Evolutionary conservation across 2,888 invertebrate species (phyloP).

Genomic region (Meteorus colon): DNA sequence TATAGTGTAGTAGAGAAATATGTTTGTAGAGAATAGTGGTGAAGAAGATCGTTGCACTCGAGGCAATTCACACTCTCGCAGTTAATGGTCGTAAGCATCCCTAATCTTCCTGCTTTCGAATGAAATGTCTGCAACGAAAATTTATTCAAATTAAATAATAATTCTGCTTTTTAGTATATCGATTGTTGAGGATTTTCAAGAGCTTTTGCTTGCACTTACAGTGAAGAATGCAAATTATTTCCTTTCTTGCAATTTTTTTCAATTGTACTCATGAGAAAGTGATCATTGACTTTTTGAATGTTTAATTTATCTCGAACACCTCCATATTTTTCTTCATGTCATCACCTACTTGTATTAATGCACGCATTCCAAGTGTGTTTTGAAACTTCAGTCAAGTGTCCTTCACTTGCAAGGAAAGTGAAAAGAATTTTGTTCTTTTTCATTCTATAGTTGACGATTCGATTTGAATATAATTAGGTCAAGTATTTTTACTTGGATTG

Average conservation of each 20-base stretch:
- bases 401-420: not conserved
- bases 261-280: conserved; percentile 24
- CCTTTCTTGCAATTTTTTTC: not conserved
- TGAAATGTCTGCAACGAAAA: not conserved
- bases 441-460: not conserved
- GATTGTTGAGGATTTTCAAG: not conserved
- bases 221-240: not conserved
- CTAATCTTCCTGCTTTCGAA: not conserved
- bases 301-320: not conserved
- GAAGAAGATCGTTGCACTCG: conserved; percentile 26
- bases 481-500: conserved; percentile 7
- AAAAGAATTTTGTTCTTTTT: conserved; percentile 10
- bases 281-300: conserved; percentile 20
- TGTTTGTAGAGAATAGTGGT: conserved; percentile 3
- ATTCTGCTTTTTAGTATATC: not conserved
- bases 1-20: conserved; percentile 29
- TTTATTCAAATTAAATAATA: not conserved
- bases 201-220: not conserved
- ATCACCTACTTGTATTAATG: not conserved
- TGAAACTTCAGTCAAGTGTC: not conserved
- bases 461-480: not conserved
- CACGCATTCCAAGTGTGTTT: not conserved
- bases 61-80: conserved; percentile 22
- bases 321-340: not conserved
- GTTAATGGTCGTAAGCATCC: not conserved